Base-by-base conservation (phyloP, 1,140 invertebrate species). In the Bombus pyrosoma region DNA sequence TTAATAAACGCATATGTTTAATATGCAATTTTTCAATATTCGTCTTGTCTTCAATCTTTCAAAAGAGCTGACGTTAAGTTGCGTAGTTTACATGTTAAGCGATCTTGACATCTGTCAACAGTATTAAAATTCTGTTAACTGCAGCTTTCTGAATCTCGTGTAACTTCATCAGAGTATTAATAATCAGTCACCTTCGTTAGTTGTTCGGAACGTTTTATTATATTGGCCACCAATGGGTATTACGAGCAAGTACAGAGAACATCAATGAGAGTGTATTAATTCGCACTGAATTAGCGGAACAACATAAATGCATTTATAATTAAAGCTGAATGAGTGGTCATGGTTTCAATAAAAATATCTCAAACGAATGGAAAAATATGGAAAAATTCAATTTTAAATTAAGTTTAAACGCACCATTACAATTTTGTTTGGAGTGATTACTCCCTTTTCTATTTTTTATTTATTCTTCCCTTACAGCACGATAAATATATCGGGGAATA, bases 111-210 rank as follows among this genome's bases (percentile, higher is more conserved):
- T n/a, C 9, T 72, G 18, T 57, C 68, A 59, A 72, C 47, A 59
- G 10, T 57, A 1, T 81, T 57, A 68, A 81, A 72, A 81, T 81
- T 81, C 79, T 39, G 47, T 81, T 18, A 81, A 25, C n/a, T 12
- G 34, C 28, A 81, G 68, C 53, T 34, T 62, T 81, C n/a, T 34
- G 37, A 32, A 59, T 34, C 66, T 71, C 34, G 76, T 43, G 57
- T 34, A 43, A 34, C 25, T 71, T 53, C 37, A 71, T 72, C 34
- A n/a, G 18, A 22, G 15, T 12, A 43, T 53, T 78, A 15, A 47
- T 43, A 43, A 18, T 32, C 34, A 39, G 25, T 72, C 34, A 32
- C 28, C 25, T 32, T 34, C 28, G 13, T 57, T 69, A 41, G n/a
- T 72, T 72, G 39, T 32, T 43, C n/a, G 25, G n/a, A 12, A 32